Conservation (phyloP, 1,140 invertebrate species). For the Tetramorium simillimum region DNA sequence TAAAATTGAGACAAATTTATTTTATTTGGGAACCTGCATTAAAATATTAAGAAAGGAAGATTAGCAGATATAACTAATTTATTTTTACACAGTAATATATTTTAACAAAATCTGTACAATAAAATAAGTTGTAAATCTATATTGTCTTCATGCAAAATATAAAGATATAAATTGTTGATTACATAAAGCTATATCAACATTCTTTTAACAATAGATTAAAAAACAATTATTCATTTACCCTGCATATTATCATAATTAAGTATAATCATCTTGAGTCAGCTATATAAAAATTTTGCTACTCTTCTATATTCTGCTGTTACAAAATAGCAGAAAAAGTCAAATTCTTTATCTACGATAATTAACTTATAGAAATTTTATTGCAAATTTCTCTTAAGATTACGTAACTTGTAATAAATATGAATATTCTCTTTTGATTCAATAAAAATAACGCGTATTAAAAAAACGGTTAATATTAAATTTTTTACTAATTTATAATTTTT, state of each 20-base stretch:
- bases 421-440: conserved; percentile 11
- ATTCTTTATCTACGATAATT: not conserved
- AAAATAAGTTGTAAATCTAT: conserved; percentile 52
- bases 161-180: conserved; percentile 64
- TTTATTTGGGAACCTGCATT: not conserved
- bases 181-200: conserved; percentile 63
- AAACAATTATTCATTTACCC: conserved; percentile 54
- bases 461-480: conserved; percentile 8
- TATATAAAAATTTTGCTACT: not conserved
- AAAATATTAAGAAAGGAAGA: not conserved
- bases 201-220: conserved; percentile 47
- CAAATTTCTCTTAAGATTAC: not conserved
- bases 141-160: conserved; percentile 57
- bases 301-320: not conserved
- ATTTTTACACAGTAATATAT: conserved; percentile 56
- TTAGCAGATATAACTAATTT: conserved; percentile 64
- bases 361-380: conserved; percentile 14
- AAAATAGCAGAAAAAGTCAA: not conserved
- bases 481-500: conserved; percentile 4
- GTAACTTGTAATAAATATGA: conserved; percentile 30
- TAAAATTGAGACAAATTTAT: conserved; percentile 17
- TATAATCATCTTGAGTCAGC: conserved; percentile 24
- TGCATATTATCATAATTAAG: conserved; percentile 65
- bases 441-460: not conserved
- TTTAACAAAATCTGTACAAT: conserved; percentile 67